These are phyloP conservation scores for Nomada flava DNA, from an alignment of 2,888 invertebrate genomes.

Conservation along the genomic window DNA sequence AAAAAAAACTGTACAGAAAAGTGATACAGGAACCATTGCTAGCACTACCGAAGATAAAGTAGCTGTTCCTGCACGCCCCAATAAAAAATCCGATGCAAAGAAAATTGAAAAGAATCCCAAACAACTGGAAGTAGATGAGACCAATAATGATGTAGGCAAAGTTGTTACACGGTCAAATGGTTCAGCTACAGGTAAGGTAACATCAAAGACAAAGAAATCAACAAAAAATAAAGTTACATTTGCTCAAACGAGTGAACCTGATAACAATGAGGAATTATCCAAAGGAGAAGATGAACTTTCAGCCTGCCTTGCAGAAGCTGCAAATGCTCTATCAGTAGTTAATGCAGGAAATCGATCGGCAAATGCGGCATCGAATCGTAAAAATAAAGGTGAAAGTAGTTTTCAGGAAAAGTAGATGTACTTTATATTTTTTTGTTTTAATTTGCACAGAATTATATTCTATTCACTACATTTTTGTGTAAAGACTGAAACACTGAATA, in stretches of 20 bases:
- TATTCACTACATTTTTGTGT: constrained; percentile 12
- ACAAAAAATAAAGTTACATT: constrained; percentile 75
- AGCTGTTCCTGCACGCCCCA: constrained; percentile 43
- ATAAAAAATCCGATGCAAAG: constrained; percentile 65
- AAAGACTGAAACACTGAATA: background rate
- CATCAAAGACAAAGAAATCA: constrained; percentile 76
- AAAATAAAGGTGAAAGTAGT: constrained; percentile 73
- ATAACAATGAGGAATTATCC: constrained; percentile 67
- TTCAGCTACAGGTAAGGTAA: constrained; percentile 68
- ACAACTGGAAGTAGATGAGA: constrained; percentile 59
- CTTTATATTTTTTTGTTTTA: constrained; percentile 10
- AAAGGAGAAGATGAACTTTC: constrained; percentile 80
- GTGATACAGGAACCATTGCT: constrained; percentile 40
- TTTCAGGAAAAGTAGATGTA: too few relatives aligned
- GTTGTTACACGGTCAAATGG: constrained; percentile 72
- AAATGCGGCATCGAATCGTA: constrained; percentile 69
- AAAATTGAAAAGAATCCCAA: constrained; percentile 68
- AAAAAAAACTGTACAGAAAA: constrained; percentile 63
- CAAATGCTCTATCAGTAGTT: constrained; percentile 80
- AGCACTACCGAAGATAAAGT: constrained; percentile 50
- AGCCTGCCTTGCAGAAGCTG: constrained; percentile 82
- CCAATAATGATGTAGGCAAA: constrained; percentile 56
- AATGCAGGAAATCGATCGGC: constrained; percentile 65
- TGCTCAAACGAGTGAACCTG: constrained; percentile 66
- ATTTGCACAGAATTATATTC: constrained; percentile 4